These are phyloP conservation scores for Lordiphosa clarofinis DNA, from an alignment of 1,140 invertebrate genomes.

Conservation along the genomic window DNA sequence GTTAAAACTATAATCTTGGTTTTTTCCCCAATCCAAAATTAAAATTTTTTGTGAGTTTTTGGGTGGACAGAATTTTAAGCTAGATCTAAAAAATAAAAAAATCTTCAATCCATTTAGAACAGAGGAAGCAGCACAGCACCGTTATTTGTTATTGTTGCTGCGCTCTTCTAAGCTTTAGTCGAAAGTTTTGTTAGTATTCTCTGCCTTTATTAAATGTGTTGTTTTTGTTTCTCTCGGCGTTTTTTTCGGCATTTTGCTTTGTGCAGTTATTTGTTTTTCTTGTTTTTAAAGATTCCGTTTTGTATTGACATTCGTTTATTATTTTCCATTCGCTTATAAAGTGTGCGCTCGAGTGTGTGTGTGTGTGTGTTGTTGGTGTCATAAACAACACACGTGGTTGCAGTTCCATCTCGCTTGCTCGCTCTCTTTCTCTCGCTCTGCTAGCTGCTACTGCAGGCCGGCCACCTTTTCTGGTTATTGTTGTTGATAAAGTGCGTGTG, in stretches of 20 bases:
- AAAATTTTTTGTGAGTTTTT: no score
- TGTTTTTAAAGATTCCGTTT: constrained; percentile 70
- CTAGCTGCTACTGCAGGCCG: constrained; percentile 11
- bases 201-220: constrained; percentile 5
- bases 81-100: no score
- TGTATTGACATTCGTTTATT: constrained; percentile 66
- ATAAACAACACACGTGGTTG: constrained; percentile 76
- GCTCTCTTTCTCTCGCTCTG: constrained; percentile 17
- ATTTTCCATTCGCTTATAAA: constrained; percentile 22
- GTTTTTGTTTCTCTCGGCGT: constrained; percentile 27
- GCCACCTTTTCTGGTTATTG: constrained; percentile 31
- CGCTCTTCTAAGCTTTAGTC: no score
- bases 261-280: constrained; percentile 74
- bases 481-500: constrained; percentile 50
- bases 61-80: no score
- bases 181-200: not conserved
- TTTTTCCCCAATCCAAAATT: no score
- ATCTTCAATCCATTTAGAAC: no score
- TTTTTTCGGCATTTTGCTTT: constrained; percentile 67
- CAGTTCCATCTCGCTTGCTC: constrained; percentile 47
- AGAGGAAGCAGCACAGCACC: no score
- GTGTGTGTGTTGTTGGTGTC: constrained; percentile 39
- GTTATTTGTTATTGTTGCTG: no score
- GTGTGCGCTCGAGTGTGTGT: no score
- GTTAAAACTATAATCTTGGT: no score